phyloP scores from a whole-genome alignment of 2,113 vertebrate genomes.

The Mellivora capensis region DNA sequence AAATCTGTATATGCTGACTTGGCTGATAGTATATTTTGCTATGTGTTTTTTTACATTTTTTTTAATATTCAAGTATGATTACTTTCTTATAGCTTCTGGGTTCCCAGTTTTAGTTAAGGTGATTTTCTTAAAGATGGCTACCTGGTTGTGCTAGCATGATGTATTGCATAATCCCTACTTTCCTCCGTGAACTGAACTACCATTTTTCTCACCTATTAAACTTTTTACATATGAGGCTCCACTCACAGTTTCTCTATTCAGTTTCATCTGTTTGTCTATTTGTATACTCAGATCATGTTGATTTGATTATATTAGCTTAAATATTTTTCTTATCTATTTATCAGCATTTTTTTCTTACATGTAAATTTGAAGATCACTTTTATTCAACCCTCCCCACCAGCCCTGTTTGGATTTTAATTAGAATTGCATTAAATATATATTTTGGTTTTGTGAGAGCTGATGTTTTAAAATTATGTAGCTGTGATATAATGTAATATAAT shows the following conservation, averaged over 20 bases:
- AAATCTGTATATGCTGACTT: background rate
- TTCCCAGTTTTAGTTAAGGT: conserved; percentile 18
- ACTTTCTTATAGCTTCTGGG: background rate
- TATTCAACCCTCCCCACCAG: background rate
- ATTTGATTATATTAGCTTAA: background rate
- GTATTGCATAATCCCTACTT: background rate
- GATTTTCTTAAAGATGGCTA: conserved; percentile 26
- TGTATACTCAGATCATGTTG: background rate
- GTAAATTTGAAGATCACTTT: conserved; percentile 1
- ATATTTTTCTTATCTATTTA: background rate
- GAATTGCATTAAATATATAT: conserved; percentile 14
- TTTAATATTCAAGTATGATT: background rate
- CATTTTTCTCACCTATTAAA: background rate
- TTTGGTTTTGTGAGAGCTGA: background rate
- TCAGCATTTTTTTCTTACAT: background rate
- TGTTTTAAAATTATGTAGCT: background rate
- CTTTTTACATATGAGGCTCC: background rate
- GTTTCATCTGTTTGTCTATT: background rate
- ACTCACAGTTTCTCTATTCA: conserved; percentile 13
- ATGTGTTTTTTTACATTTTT: background rate
- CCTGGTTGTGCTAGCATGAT: background rate
- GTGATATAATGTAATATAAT: background rate
- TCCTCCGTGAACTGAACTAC: background rate
- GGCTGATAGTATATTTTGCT: background rate
- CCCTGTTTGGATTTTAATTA: conserved; percentile 5